Conservation (phyloP, 2,113 vertebrate genomes). For the Grallaria varia region DNA sequence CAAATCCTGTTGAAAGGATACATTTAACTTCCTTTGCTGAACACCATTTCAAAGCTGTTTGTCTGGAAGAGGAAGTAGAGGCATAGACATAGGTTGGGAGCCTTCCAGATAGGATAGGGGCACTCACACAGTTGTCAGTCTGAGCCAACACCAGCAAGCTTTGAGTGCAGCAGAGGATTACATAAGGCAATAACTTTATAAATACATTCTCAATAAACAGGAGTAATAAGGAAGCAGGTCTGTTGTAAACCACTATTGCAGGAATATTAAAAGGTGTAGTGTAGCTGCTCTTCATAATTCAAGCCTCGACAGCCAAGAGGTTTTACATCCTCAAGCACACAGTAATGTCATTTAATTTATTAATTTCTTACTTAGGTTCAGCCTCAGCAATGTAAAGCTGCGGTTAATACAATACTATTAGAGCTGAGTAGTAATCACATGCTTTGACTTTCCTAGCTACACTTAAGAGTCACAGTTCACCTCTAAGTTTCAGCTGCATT, state of each 20-base stretch:
- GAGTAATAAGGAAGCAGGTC: neutral
- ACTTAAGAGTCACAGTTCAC: neutral
- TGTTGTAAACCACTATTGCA: neutral
- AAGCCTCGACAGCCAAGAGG: neutral
- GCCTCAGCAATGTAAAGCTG: neutral
- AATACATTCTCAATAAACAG: neutral
- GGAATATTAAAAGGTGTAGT: neutral
- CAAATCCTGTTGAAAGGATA: neutral
- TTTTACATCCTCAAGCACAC: neutral
- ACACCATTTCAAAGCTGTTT: neutral
- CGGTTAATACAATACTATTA: neutral
- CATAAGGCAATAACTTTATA: neutral
- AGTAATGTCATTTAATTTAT: neutral
- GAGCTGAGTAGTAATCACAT: neutral
- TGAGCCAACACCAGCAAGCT: neutral
- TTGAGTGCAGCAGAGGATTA: neutral
- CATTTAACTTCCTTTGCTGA: neutral
- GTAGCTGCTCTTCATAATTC: no score
- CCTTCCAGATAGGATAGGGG: neutral
- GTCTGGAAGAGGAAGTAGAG: neutral
- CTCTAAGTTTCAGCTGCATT: neutral
- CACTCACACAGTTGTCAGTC: neutral
- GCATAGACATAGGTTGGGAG: neutral
- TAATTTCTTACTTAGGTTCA: neutral
- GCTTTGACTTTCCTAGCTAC: neutral